Evolutionary conservation across 2,797 vertebrate genomes (phyloP).

Genomic region (Pseudopleuronectes americanus): DNA sequence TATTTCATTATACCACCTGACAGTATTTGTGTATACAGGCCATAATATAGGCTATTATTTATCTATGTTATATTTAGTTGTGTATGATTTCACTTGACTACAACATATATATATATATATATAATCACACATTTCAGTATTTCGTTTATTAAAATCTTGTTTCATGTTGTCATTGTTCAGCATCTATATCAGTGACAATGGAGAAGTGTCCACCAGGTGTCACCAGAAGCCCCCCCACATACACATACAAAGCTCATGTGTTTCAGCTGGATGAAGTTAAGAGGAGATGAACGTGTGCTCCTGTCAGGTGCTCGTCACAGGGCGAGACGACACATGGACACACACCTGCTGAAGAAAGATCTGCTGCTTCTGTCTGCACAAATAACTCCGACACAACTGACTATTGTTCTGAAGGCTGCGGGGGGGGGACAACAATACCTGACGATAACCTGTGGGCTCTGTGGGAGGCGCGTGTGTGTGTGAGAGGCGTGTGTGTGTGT

Average conservation of each 20-base stretch:
- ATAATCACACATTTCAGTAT: neutral
- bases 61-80: no score
- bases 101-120: neutral
- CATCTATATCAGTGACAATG: neutral
- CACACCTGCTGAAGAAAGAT: no score
- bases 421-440: no score
- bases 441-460: neutral
- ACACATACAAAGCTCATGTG: neutral
- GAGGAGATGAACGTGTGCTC: constrained; percentile 23
- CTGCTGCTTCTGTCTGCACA: no score
- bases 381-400: no score
- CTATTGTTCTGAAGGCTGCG: no score
- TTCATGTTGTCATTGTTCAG: neutral
- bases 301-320: constrained; percentile 34
- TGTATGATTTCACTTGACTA: neutral
- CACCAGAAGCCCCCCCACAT: constrained; percentile 44
- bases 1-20: neutral
- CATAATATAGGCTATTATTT: no score
- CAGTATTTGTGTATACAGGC: neutral
- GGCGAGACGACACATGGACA: neutral
- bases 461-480: constrained; percentile 5
- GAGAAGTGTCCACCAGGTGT: constrained; percentile 56
- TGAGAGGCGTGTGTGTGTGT: constrained; percentile 25
- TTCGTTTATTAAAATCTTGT: neutral
- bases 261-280: constrained; percentile 18